phyloP scores from a whole-genome alignment of 2,113 vertebrate genomes.

The Maccullochella peelii region DNA sequence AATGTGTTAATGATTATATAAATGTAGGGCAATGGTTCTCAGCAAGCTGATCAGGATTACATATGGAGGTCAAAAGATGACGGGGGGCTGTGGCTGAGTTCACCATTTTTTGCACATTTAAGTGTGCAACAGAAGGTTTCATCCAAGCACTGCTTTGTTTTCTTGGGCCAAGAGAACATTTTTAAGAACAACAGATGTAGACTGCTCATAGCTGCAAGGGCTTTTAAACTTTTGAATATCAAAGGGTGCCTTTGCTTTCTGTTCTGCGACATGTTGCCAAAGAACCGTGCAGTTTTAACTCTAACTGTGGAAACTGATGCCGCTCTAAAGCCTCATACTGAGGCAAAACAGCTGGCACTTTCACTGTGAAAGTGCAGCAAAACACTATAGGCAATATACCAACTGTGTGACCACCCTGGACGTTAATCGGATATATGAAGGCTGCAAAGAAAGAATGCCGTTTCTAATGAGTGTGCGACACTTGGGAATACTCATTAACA shows the following conservation, averaged over 20 bases:
- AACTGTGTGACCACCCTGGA: conserved; percentile 10
- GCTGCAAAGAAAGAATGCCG: conserved; percentile 15
- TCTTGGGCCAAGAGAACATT: background rate
- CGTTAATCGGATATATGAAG: conserved; percentile 10
- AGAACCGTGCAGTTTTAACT: conserved; percentile 28
- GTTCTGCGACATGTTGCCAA: conserved; percentile 40
- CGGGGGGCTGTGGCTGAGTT: background rate
- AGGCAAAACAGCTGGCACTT: conserved; percentile 14
- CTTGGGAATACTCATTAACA: conserved; percentile 5
- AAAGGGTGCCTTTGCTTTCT: conserved; percentile 35
- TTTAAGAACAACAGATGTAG: conserved; percentile 36
- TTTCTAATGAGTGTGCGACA: conserved; percentile 13
- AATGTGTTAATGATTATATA: conserved; percentile 4
- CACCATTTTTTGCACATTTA: conserved; percentile 12
- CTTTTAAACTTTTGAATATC: conserved; percentile 40
- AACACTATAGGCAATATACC: background rate
- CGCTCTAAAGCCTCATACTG: conserved; percentile 22
- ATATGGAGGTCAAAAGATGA: conserved; percentile 3
- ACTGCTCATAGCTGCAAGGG: conserved; percentile 27
- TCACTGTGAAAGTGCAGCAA: conserved; percentile 16
- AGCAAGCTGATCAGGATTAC: conserved; percentile 22
- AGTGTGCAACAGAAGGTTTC: background rate
- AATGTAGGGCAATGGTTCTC: conserved; percentile 13
- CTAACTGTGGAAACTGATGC: conserved; percentile 30
- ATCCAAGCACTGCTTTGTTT: conserved; percentile 25